These are phyloP conservation scores for Silurus aristotelis DNA, from an alignment of 2,797 vertebrate genomes.

Conservation along the genomic window DNA sequence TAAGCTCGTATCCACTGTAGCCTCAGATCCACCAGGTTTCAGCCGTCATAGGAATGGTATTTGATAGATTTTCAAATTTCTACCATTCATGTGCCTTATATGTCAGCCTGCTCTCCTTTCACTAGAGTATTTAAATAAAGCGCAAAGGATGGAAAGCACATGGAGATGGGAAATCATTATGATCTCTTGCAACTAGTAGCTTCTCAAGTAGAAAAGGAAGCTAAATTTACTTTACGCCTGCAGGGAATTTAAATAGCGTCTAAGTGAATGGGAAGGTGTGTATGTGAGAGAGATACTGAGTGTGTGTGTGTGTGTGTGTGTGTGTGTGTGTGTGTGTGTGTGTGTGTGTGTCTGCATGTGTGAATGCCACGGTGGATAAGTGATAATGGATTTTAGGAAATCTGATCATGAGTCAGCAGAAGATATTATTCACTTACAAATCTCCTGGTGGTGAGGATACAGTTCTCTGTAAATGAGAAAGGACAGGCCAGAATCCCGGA, in stretches of 20 bases:
- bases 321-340: not conserved
- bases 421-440: constrained; percentile 31
- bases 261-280: constrained; percentile 27
- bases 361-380: not conserved
- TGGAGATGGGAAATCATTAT: constrained; percentile 36
- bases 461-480: constrained; percentile 28
- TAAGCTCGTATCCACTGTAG: not conserved
- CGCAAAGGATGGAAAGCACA: constrained; percentile 38
- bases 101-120: not conserved
- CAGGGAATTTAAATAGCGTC: constrained; percentile 26
- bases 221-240: constrained; percentile 34
- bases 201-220: constrained; percentile 41
- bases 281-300: too few species aligned
- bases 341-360: not conserved
- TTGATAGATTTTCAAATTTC: not conserved
- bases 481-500: constrained; percentile 1
- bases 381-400: constrained; percentile 38
- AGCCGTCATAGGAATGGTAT: not conserved
- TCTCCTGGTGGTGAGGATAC: constrained; percentile 28
- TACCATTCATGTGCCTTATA: constrained; percentile 9
- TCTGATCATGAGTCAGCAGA: constrained; percentile 40
- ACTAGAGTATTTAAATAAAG: constrained; percentile 40
- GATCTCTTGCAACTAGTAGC: constrained; percentile 23
- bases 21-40: not conserved
- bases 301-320: constrained; percentile 1